Evolutionary conservation across 2,888 invertebrate genomes (phyloP), one percentile per base, ranked within the genome.

Genomic region (Pseudococcus longispinus): DNA sequence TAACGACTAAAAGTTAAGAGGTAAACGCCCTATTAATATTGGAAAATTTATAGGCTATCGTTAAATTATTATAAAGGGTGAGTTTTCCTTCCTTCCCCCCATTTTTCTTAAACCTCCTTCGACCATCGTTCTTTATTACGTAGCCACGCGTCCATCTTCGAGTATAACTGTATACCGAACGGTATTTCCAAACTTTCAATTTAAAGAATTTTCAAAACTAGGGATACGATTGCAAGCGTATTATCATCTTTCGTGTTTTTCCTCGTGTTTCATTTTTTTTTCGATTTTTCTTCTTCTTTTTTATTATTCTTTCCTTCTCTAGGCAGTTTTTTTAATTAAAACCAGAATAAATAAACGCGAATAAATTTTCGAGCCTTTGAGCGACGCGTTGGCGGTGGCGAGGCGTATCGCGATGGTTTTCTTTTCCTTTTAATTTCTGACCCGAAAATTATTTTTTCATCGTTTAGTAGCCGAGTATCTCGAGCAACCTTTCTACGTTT

Each of bases 1-100:
- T 74, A 74, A 74, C 74, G 74, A 37, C 74, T 37, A 74, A 74
- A 74, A 74, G 74, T 74, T 74, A 74, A 74, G 74, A 74, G 37
- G 74, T 74, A 74, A 74, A 74, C 74, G 74, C 74, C 74, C 74
- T 74, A 74, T 74, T 74, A 74, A 74, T 74, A 74, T 74, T 74
- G 74, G 32, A 37, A 29, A 74, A 74, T 74, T 74, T 74, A 74
- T 74, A 74, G 74, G n/a, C 74, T 74, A 74, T 74, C 74, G 29
- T 29, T 74, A 37, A 74, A 74, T 74, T 74, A 74, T 74, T 74
- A 32, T 37, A 74, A 51, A 74, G 74, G 32, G 32, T 37, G 29
- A 74, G 74, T 74, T 74, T 74, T 74, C 18, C 37, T 9, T 74
- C 18, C 74, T 9, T 37, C 13, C 70, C 37, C 37, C 37, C 9